These are phyloP conservation scores for Urophycis tenuis DNA, from an alignment of 2,797 vertebrate genomes.

Conservation along the genomic window DNA sequence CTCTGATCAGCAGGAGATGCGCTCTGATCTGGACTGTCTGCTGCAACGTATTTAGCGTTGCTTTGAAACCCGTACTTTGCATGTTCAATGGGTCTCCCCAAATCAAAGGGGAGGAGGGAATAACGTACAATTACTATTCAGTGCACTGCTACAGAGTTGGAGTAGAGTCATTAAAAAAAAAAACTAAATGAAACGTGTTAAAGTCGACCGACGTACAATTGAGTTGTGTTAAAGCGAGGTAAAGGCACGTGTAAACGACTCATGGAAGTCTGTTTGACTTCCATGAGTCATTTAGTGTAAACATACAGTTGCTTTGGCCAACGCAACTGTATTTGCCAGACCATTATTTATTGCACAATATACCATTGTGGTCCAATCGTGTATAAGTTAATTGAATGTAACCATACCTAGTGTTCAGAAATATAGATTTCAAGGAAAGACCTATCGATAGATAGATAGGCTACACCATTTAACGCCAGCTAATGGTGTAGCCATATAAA, in stretches of 20 bases:
- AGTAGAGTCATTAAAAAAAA: neutral
- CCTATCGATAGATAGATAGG: neutral
- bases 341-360: neutral
- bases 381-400: no score
- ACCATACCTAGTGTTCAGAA: no score
- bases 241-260: conserved; percentile 22
- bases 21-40: neutral
- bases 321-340: conserved; percentile 3
- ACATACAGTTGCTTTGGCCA: no score
- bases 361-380: no score
- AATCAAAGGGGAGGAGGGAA: neutral
- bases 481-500: conserved; percentile 11
- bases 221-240: neutral
- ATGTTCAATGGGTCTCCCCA: neutral
- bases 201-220: neutral
- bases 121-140: neutral
- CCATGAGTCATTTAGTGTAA: no score
- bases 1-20: conserved; percentile 12
- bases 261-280: conserved; percentile 44
- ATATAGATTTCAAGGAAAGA: no score
- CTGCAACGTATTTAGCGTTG: neutral
- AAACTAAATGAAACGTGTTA: neutral
- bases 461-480: neutral
- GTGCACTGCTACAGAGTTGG: neutral
- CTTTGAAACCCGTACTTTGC: neutral